Base-by-base conservation (phyloP, 2,113 vertebrate genomes). In the Microcebus murinus region DNA sequence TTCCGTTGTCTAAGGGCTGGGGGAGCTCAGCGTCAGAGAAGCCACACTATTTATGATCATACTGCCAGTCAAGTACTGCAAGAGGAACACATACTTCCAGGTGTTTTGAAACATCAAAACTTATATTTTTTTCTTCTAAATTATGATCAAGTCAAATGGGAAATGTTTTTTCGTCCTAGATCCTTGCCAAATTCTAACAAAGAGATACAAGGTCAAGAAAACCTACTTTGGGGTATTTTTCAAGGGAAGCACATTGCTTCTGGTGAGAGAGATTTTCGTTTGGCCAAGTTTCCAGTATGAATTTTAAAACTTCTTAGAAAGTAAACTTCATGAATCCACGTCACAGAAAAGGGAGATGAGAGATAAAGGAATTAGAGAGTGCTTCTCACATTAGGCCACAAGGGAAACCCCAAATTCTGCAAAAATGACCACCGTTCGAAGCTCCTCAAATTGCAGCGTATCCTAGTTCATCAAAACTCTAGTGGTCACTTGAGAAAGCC, bases 41-140 rank as follows among this genome's bases (percentile, higher is more conserved):
- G 83, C 77, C 81, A 86, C 71, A 9, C 31, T 45, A 29, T 83
- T 86, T 50, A 50, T n/a, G 34, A 70, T 61, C 93, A 88, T 34
- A 67, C 67, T 34, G 50, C 84, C 90, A 50, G 92, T 55, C 42
- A 1, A 7, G 97, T 48, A 15, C 42, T 81, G 85, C 21, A 9
- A 80, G 68, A 94, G 0, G 4, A 91, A 94, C 97, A 93, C 93
- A 85, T 61, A 87, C 13, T 1, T 96, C 0, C 8, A 96, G 97
- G 96, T 91, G 86, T 14, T 91, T 73, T 61, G 74, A 97, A 94
- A 98, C 97, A 96, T 97, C 98, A 98, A 97, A 98, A 98, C 91
- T 97, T 83, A 74, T 63, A 71, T 87, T 83, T 55, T 70, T 63
- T 91, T 74, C 67, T 88, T 91, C 84, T 96, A 96, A 98, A 97